Conservation (phyloP, 2,888 invertebrate genomes). For the Pedicia rivosa region DNA sequence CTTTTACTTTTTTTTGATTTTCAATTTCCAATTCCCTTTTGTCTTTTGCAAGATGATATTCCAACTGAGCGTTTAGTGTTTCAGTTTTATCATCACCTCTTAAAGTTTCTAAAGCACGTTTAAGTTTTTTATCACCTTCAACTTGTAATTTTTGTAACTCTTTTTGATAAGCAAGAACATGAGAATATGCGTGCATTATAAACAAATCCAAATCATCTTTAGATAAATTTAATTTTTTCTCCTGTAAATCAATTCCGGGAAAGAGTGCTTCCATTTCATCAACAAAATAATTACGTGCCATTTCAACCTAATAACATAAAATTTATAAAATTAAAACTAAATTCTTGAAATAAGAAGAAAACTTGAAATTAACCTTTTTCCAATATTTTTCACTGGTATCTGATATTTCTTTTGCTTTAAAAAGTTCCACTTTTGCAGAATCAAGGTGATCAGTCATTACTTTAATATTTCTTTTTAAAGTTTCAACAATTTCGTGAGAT, state of each 20-base stretch:
- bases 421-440: conserved; percentile 40
- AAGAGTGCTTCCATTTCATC: conserved; percentile 54
- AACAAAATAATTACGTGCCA: conserved; percentile 41
- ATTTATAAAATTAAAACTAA: not conserved
- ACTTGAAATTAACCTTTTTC: conserved; percentile 43
- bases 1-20: conserved; percentile 40
- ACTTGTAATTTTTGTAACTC: conserved; percentile 58
- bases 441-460: conserved; percentile 40
- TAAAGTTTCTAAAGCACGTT: conserved; percentile 44
- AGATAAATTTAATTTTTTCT: conserved; percentile 44
- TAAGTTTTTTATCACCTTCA: conserved; percentile 42
- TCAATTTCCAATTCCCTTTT: conserved; percentile 46
- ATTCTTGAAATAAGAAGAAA: conserved; percentile 19
- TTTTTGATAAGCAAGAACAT: conserved; percentile 59
- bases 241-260: conserved; percentile 50
- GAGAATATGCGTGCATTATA: conserved; percentile 60
- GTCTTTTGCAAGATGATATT: conserved; percentile 53
- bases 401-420: conserved; percentile 37
- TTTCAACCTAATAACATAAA: conserved; percentile 25
- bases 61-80: conserved; percentile 38
- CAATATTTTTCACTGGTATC: conserved; percentile 64
- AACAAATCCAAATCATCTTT: conserved; percentile 56
- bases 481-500: conserved; percentile 30
- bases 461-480: conserved; percentile 38
- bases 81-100: conserved; percentile 38